Percentiles rank a stretch among this genome's conserved stretches.
Conservation (phyloP, 2,888 invertebrate species). For the Mythimna lalbum region DNA sequence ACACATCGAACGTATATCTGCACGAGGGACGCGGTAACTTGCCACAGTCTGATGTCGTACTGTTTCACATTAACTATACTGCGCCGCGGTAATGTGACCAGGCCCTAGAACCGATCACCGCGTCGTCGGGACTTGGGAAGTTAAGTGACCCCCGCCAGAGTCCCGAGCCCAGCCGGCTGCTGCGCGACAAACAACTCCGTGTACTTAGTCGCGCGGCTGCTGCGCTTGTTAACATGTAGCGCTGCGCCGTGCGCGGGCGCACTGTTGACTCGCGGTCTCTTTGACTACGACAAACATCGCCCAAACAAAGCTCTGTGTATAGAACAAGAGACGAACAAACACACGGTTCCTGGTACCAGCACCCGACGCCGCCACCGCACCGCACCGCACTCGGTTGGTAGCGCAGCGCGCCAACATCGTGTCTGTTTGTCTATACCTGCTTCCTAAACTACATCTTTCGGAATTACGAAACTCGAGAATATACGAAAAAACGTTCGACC, state of each 20-base stretch:
- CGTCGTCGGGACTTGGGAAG: no score
- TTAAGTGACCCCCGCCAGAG: conserved; percentile 33
- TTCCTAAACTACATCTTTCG: conserved; percentile 10
- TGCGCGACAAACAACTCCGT: conserved; percentile 42
- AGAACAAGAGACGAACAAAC: conserved; percentile 70
- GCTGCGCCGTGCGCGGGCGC: conserved; percentile 25
- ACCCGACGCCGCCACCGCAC: conserved; percentile 17
- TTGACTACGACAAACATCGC: conserved; percentile 69
- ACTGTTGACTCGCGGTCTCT: conserved; percentile 56
- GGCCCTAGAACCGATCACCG: no score
- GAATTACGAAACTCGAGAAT: conserved; percentile 2
- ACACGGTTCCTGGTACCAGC: conserved; percentile 61
- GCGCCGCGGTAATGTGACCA: no score
- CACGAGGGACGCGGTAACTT: no score
- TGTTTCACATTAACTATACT: no score
- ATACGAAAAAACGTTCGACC: conserved; percentile 5
- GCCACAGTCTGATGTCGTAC: no score
- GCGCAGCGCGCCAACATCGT: conserved; percentile 17
- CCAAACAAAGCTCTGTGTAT: conserved; percentile 68
- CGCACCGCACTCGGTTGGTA: conserved; percentile 30
- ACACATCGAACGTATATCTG: no score
- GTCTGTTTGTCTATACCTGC: conserved; percentile 25
- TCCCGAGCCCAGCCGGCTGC: not conserved
- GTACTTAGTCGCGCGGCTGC: conserved; percentile 13
- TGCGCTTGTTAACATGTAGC: conserved; percentile 26